Percentiles rank a stretch among this genome's conserved stretches.
Conservation (phyloP, 2,888 invertebrate species). For the Phytoseiulus persimilis region DNA sequence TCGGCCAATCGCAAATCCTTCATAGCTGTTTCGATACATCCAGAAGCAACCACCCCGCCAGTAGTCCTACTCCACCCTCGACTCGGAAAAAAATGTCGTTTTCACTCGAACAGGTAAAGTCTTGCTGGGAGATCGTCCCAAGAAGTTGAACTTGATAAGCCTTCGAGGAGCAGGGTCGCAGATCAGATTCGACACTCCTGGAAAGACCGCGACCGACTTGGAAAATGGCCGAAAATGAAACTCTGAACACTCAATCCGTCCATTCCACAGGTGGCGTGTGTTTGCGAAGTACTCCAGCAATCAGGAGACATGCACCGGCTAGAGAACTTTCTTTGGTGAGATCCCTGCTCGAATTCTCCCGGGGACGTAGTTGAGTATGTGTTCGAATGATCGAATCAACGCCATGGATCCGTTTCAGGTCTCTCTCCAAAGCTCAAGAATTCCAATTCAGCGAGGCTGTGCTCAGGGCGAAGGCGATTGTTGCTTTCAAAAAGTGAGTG, state of each 20-base stretch:
- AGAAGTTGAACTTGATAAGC: too few species aligned
- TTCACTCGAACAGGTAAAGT: not conserved
- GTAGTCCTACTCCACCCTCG: not conserved
- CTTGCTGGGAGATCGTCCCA: too few species aligned
- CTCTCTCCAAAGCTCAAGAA: not conserved
- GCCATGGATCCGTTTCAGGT: not conserved
- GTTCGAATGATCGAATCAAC: not conserved
- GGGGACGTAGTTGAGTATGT: not conserved
- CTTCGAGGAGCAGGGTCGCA: too few species aligned
- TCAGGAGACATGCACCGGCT: slow-evolving; percentile 91
- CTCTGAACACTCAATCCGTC: too few species aligned
- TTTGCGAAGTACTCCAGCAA: slow-evolving; percentile 93
- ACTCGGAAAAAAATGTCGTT: not conserved
- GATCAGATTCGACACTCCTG: too few species aligned
- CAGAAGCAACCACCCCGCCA: not conserved
- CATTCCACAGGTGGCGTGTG: slow-evolving; percentile 79
- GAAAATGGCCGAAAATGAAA: too few species aligned
- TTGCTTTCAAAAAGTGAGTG: slow-evolving; percentile 18
- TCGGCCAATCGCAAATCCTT: not conserved
- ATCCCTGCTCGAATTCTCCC: not conserved
- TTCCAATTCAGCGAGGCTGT: slow-evolving; percentile 30
- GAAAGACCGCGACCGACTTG: too few species aligned
- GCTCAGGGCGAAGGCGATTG: slow-evolving; percentile 11
- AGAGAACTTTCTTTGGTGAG: slow-evolving; percentile 82
- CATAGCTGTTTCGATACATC: not conserved